These are phyloP conservation scores for Bombylius discolor DNA, from an alignment of 2,888 invertebrate genomes.

Conservation along the genomic window DNA sequence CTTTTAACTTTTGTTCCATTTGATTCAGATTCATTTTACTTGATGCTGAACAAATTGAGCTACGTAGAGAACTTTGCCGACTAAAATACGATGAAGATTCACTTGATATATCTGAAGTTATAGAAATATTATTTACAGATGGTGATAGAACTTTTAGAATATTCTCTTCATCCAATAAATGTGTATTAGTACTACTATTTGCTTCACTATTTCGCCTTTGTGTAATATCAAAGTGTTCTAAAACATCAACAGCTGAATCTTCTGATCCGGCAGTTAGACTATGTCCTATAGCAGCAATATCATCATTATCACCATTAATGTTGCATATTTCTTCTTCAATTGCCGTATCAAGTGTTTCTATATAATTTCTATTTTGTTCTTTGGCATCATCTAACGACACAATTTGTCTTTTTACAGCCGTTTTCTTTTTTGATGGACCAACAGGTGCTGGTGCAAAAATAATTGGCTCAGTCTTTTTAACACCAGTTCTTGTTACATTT, in stretches of 20 bases:
- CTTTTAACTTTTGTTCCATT: constrained; percentile 25
- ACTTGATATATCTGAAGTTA: constrained; percentile 13
- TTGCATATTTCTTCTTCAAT: not conserved
- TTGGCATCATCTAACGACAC: constrained; percentile 16
- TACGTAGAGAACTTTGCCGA: constrained; percentile 13
- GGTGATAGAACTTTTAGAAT: no score
- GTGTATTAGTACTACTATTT: no score
- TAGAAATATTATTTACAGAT: not conserved
- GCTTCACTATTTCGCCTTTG: not conserved
- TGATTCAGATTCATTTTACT: not conserved
- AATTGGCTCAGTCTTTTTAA: constrained; percentile 44
- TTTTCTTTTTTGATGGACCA: constrained; percentile 29
- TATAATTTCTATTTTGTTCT: no score
- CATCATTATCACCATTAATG: not conserved
- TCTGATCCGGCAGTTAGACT: not conserved
- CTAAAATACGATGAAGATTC: constrained; percentile 32
- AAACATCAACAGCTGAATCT: not conserved
- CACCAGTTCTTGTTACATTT: constrained; percentile 40
- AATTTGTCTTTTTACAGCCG: constrained; percentile 28
- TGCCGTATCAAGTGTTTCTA: not conserved
- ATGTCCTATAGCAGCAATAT: not conserved
- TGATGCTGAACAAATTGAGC: not conserved
- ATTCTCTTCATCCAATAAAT: no score
- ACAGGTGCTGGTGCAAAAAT: constrained; percentile 55
- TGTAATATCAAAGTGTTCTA: not conserved